Conservation (phyloP, 2,797 vertebrate species). For the Halcyon smyrnensis region DNA sequence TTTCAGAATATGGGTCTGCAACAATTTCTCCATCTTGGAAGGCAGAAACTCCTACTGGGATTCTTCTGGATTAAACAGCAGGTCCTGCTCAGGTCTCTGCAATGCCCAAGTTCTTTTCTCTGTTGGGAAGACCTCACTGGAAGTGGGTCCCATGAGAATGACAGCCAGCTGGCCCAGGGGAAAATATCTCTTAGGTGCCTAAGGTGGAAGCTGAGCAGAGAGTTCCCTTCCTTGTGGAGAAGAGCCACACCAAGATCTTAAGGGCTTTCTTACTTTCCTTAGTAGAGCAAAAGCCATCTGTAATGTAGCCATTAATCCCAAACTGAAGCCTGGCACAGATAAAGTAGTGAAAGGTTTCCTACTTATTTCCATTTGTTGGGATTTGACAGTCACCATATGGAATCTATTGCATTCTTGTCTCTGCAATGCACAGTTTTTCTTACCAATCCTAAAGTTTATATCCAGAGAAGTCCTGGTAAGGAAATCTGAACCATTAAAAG, state of each 20-base stretch:
- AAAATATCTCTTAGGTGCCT: neutral
- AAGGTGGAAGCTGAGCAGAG: neutral
- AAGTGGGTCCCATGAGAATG: neutral
- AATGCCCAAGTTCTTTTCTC: neutral
- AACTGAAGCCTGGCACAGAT: neutral
- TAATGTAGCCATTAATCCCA: neutral
- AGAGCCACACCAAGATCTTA: neutral
- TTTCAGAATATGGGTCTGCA: neutral
- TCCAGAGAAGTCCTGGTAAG: neutral
- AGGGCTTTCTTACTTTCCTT: neutral
- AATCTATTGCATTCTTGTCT: neutral
- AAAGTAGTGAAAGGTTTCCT: neutral
- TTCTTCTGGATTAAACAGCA: neutral
- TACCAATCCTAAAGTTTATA: slow-evolving; percentile 45
- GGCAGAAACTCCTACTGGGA: neutral
- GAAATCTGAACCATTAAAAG: slow-evolving; percentile 67
- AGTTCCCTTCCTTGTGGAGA: neutral
- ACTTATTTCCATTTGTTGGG: neutral
- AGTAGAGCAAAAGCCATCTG: neutral
- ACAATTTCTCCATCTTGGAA: neutral
- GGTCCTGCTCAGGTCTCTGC: neutral
- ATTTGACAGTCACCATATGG: neutral
- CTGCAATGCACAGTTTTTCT: neutral
- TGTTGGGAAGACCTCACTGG: neutral
- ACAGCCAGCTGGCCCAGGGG: neutral